Base-by-base conservation (phyloP, 1,140 invertebrate genomes). In the Drosophila lacteicornis region DNA sequence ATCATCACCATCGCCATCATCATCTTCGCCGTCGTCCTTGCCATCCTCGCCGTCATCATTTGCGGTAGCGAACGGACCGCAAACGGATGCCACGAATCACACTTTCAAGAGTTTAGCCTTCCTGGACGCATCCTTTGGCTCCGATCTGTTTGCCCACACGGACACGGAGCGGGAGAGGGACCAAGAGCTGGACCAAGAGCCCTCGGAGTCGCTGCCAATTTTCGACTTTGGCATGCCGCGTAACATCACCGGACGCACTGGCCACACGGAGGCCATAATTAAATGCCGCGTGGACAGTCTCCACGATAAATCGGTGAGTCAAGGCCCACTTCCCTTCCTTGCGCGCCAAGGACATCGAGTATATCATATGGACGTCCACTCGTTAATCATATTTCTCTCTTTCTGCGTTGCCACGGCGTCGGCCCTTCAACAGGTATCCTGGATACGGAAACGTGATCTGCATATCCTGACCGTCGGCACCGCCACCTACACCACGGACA, bases 211-310 rank as follows among this genome's bases (percentile, higher is more conserved):
- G 36, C 50, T 91, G 84, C 90, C 90, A 83, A 79, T 90, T 80
- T 97, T 97, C 92, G 96, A 97, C 93, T 95, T 95, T 92, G 96
- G 96, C 88, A 96, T 97, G 74, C 94, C 96, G 46, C 94, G 96
- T 47, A 97, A 97, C 93, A 96, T 97, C 70, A 97, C 96, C 43
- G 96, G 96, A 19, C 95, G 96, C 70, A 96, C 97, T 56, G 96
- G 96, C 25, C 96, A 97, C 92, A 96, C 96, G 63, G 96, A 96
- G 50, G 96, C 96, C 42, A 97, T 97, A 93, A 94, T 97, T 82
- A 96, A 97, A 93, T 97, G 97, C 93, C 94, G 96, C 82, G 96
- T 97, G 79, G 95, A 97, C 93, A 96, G 96, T 80, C 94, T 97
- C 13, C 96, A 96, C 56, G 96, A 97, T 93, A 97, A 97, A 94